A percentile compares a stretch with the other conserved stretches of the same genome.
Conservation (phyloP, 2,888 invertebrate genomes). For the Xanthorhoe spadicearia region DNA sequence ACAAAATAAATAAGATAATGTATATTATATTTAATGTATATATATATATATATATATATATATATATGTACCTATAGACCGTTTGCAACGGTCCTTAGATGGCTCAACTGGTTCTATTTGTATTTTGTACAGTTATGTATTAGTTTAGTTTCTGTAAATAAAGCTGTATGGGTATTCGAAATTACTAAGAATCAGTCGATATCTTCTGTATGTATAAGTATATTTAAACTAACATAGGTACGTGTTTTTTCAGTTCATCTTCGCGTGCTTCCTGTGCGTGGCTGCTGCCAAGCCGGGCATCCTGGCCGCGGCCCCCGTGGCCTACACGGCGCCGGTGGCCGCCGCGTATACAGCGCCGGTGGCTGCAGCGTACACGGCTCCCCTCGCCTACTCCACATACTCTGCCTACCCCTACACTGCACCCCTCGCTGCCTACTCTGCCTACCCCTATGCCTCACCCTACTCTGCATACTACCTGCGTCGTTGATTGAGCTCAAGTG, state of each 20-base stretch:
- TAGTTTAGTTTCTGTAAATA: too few species aligned
- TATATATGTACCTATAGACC: too few species aligned
- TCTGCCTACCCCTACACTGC: constrained; percentile 56
- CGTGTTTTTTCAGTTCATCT: constrained; percentile 65
- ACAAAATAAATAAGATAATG: neutral
- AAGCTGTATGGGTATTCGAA: too few species aligned
- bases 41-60: too few species aligned
- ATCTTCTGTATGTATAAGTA: too few species aligned
- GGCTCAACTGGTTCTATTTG: too few species aligned
- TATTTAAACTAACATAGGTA: too few species aligned
- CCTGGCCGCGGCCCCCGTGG: constrained; percentile 52
- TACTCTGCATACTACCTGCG: constrained; percentile 59
- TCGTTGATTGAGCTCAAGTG: constrained; percentile 34
- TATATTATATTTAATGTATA: too few species aligned
- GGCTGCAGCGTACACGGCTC: constrained; percentile 55
- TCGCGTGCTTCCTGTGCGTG: constrained; percentile 67
- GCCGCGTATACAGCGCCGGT: constrained; percentile 53
- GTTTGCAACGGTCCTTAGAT: too few species aligned
- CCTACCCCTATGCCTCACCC: constrained; percentile 64
- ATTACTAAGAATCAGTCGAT: too few species aligned
- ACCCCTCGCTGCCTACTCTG: constrained; percentile 54
- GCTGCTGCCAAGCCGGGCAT: constrained; percentile 64
- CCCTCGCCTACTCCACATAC: constrained; percentile 55
- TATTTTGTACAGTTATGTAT: too few species aligned
- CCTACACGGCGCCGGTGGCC: constrained; percentile 48